Evolutionary conservation across 2,113 vertebrate species (phyloP).

Genomic region (Actenoides lindsayi): DNA sequence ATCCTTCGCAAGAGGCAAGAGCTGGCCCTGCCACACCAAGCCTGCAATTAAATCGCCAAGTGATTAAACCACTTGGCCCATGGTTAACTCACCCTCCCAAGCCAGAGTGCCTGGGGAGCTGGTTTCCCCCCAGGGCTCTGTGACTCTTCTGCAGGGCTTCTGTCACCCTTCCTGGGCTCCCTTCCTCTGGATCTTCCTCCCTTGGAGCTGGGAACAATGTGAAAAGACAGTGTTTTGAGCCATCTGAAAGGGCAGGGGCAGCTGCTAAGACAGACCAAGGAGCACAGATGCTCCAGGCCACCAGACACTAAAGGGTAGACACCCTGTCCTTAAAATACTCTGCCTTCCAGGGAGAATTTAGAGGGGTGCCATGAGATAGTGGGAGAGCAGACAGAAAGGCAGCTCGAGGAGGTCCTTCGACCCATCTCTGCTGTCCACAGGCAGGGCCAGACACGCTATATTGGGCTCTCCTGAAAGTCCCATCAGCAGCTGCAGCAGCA

Average conservation of each 20-base stretch:
- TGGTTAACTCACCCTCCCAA: not conserved
- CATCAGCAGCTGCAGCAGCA: constrained; percentile 18
- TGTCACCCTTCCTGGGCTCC: not conserved
- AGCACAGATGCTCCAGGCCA: not conserved
- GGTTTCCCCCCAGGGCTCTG: not conserved
- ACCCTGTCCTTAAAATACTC: constrained; percentile 44
- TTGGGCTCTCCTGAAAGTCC: not conserved
- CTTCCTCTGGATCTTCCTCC: not conserved
- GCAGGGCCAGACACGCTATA: not conserved
- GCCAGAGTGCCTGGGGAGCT: not conserved
- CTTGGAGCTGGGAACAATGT: not conserved
- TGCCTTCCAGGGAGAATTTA: not conserved
- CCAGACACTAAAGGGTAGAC: not conserved
- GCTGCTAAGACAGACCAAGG: not conserved
- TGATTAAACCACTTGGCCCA: not conserved
- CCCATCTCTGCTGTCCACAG: not conserved
- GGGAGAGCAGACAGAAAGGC: not conserved
- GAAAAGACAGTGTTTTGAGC: not conserved
- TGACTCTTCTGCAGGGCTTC: not conserved
- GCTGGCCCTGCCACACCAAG: not conserved
- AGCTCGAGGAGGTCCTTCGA: not conserved
- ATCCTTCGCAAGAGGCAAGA: not conserved
- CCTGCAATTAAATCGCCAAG: not conserved
- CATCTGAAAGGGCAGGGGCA: not conserved
- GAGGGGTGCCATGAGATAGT: not conserved